Conservation (phyloP, 2,113 vertebrate genomes). For the Albula glossodonta region DNA sequence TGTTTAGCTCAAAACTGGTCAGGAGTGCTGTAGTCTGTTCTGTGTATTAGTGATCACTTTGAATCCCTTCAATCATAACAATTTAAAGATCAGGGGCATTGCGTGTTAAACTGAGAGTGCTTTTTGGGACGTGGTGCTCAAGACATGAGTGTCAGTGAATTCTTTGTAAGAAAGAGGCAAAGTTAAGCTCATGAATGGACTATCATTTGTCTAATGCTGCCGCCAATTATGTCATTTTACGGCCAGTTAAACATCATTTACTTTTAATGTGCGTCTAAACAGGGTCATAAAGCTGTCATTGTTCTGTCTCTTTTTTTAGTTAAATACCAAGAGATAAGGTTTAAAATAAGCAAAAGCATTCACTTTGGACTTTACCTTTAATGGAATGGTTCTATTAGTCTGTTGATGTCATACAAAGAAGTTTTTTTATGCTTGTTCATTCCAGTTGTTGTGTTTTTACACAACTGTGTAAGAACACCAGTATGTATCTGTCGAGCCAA, state of each 20-base stretch:
- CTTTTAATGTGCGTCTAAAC: not conserved
- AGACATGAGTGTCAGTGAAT: not conserved
- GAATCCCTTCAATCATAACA: not conserved
- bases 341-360: not conserved
- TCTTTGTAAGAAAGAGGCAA: not conserved
- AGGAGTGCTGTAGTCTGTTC: not conserved
- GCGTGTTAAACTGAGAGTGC: not conserved
- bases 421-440: not conserved
- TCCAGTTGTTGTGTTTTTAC: not conserved
- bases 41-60: not conserved
- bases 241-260: not conserved
- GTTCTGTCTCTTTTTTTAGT: not conserved
- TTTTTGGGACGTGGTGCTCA: not conserved
- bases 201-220: not conserved
- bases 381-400: not conserved
- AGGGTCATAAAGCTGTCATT: not conserved
- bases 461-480: not conserved
- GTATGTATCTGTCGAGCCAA: too few species aligned
- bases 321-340: not conserved
- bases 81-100: not conserved
- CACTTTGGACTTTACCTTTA: not conserved
- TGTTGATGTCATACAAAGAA: not conserved
- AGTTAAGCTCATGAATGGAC: not conserved
- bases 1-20: not conserved
- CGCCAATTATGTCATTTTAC: conserved; percentile 4